phyloP scores from a whole-genome alignment of 2,113 vertebrate species.

The Ageneiosus marmoratus region DNA sequence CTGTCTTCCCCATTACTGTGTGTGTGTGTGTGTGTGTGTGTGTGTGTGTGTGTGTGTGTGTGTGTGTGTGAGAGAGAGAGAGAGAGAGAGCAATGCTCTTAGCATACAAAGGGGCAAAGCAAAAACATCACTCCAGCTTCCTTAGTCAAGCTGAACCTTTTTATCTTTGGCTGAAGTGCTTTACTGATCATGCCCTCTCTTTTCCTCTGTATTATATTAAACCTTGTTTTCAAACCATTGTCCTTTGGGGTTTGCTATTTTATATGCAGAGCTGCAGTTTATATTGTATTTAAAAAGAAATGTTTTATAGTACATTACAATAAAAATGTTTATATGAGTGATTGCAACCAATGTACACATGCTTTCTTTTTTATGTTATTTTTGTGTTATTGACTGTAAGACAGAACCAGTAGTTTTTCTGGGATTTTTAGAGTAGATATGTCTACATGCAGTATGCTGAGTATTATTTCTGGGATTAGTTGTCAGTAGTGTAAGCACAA shows the following conservation, averaged over 20 bases:
- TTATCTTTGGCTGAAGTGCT: slow-evolving; percentile 45
- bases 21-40: no score
- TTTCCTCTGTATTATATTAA: slow-evolving; percentile 23
- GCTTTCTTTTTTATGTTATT: background rate
- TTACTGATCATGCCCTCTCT: slow-evolving; percentile 22
- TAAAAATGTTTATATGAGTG: slow-evolving; percentile 19
- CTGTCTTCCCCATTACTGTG: slow-evolving; percentile 46
- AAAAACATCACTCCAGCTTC: slow-evolving; percentile 32
- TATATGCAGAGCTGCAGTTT: slow-evolving; percentile 2
- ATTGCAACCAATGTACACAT: background rate
- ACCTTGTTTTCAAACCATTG: background rate
- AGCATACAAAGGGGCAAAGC: slow-evolving; percentile 31
- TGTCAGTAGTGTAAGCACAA: background rate
- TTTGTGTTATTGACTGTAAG: slow-evolving; percentile 13
- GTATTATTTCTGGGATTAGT: slow-evolving; percentile 10
- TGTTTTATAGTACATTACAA: background rate
- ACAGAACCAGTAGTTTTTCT: slow-evolving; percentile 45
- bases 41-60: no score
- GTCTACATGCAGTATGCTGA: background rate
- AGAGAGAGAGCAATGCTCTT: slow-evolving; percentile 37
- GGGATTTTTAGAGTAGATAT: slow-evolving; percentile 36
- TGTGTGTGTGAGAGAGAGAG: no score
- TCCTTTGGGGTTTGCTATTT: slow-evolving; percentile 10
- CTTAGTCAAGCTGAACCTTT: slow-evolving; percentile 33
- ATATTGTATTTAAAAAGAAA: background rate